Evolutionary conservation across 2,888 invertebrate genomes (phyloP).

Genomic region (Kuschelorhynchus macadamiae): DNA sequence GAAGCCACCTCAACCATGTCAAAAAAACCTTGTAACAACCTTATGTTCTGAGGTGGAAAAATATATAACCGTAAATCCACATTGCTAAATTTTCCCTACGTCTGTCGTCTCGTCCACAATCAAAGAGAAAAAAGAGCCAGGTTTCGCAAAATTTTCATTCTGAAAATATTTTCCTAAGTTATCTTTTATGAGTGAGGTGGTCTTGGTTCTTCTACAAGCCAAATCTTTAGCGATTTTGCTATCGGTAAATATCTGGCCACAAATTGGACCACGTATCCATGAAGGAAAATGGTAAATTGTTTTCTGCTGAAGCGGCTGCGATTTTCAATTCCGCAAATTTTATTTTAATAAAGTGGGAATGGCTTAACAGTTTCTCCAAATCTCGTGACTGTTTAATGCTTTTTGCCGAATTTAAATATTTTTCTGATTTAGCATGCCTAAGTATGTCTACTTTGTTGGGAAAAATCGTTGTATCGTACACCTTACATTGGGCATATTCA

Average conservation of each 20-base stretch:
- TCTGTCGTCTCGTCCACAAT: slow-evolving; percentile 3
- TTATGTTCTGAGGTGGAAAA: not conserved
- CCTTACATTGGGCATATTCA: not conserved
- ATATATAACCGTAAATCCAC: not conserved
- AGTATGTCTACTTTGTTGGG: not conserved
- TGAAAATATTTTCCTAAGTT: not conserved
- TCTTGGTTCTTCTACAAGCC: not conserved
- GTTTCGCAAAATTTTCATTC: not conserved
- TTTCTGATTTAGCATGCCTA: not conserved
- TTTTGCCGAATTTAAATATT: not conserved
- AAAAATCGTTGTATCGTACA: not conserved
- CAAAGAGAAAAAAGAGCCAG: not conserved
- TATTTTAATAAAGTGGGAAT: not conserved
- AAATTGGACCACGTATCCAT: not conserved
- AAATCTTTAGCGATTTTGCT: not conserved
- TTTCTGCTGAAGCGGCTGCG: not conserved
- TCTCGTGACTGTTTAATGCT: not conserved
- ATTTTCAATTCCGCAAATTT: not conserved
- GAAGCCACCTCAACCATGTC: not conserved
- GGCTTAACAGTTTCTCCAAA: not conserved
- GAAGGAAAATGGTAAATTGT: not conserved
- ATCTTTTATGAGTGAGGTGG: not conserved
- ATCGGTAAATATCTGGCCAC: not conserved
- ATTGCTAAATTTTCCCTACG: not conserved
- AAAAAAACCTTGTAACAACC: not conserved